Base-by-base conservation (phyloP, 2,888 invertebrate species). In the Rhingia rostrata region DNA sequence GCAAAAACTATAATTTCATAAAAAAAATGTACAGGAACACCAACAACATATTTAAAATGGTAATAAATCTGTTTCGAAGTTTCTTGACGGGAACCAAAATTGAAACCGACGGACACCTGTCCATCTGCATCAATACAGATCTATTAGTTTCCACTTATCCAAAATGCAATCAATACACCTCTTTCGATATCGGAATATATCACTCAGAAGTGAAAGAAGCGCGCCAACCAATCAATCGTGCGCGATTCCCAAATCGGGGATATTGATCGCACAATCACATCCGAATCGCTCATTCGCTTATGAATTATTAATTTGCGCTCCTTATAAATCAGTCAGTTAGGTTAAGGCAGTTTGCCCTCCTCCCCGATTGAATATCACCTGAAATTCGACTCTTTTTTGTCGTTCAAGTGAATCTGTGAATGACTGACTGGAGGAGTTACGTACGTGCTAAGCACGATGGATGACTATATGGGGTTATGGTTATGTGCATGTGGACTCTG, bases 271-370 rank as follows among this genome's bases (percentile, higher is more conserved):
- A 61, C 41, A 63, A 66, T 66, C 49, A 4, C 49, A 64, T 39
- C 74, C 74, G 56, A 56, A 54, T 53, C 47, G 56, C 74, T 51
- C 41, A 47, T n/a, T 33, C 47, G 6, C 70, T 70, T 70, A 70
- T 78, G 63, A 70, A 78, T 78, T 78, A 78, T 78, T 70, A 70
- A 78, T 70, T 70, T 33, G 53, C 63, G n/a, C 63, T 47, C 51
- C 49, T 70, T 78, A 63, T 56, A 63, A 49, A 9, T 47, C 43
- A 30, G 54, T 35, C 49, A 43, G 66, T 14, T 56, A 14, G 58
- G 22, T 22, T 22, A 22, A 22, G 22, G 22, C 22, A 4, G 6
- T 35, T 9, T 45, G 47, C 41, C 41, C 33, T 7, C n/a, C 35
- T 41, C 22, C 37, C 37, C 9, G 32, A 43, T 35, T 45, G 53